These are phyloP conservation scores for Chascanopsetta lugubris DNA, from an alignment of 2,113 vertebrate species.

Conservation along the genomic window DNA sequence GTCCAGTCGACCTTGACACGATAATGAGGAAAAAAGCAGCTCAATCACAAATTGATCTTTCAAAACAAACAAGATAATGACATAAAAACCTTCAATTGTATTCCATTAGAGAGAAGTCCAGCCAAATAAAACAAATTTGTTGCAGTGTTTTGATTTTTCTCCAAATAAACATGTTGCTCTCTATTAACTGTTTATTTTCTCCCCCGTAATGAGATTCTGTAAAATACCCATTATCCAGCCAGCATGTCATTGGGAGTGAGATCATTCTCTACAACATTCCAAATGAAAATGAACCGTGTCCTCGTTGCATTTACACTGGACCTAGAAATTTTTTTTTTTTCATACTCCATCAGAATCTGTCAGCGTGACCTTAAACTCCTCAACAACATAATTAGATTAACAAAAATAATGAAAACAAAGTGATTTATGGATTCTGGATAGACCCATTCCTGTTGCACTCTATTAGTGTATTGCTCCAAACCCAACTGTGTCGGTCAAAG, in stretches of 20 bases:
- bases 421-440: too few species aligned
- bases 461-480: too few species aligned
- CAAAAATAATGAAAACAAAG: conserved; percentile 4
- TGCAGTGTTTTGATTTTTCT: conserved; percentile 1
- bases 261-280: conserved; percentile 3
- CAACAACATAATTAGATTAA: too few species aligned
- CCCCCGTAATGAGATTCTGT: conserved; percentile 29
- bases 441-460: too few species aligned
- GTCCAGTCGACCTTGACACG: neutral
- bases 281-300: conserved; percentile 4
- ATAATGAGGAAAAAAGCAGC: neutral
- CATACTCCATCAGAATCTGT: neutral
- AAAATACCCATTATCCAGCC: neutral
- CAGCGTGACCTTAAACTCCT: neutral
- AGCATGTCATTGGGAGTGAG: neutral
- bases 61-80: neutral
- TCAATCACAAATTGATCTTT: neutral
- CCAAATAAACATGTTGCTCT: conserved; percentile 8
- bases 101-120: neutral
- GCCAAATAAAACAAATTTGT: neutral
- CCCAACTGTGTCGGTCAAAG: too few species aligned
- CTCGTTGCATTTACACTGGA: neutral
- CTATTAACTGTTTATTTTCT: conserved; percentile 24
- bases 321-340: neutral
- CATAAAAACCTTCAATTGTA: neutral